Percentiles rank a stretch among this genome's conserved stretches.
Conservation (phyloP, 1,140 invertebrate species). For the Magallana angulata region DNA sequence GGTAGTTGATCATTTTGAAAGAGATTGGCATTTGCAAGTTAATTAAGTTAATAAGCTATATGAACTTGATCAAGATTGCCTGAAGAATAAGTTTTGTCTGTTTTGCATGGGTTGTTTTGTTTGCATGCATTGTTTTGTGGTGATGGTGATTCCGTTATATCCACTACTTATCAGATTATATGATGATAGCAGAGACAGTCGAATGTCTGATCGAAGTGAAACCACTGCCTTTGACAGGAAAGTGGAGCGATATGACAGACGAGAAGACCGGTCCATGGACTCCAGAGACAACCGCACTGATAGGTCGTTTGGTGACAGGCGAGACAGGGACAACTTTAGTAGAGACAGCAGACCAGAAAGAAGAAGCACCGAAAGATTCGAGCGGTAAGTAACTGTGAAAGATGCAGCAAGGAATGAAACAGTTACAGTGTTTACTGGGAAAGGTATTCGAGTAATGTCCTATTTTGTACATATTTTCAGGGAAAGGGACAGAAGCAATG, state of each 20-base stretch:
- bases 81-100: no score
- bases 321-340: constrained; percentile 44
- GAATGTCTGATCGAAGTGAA: constrained; percentile 19
- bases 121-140: constrained; percentile 25
- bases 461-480: background rate
- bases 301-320: constrained; percentile 44
- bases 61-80: background rate
- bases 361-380: constrained; percentile 55
- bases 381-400: constrained; percentile 36
- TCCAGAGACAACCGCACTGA: constrained; percentile 35
- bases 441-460: no score
- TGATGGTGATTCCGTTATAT: constrained; percentile 17
- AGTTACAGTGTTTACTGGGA: no score
- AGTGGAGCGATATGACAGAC: constrained; percentile 63
- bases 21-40: background rate
- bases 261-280: constrained; percentile 47
- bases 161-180: constrained; percentile 38
- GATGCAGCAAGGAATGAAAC: background rate
- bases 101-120: background rate
- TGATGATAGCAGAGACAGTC: constrained; percentile 43
- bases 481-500: constrained; percentile 37
- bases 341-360: constrained; percentile 42
- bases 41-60: background rate
- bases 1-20: background rate
- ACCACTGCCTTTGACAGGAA: constrained; percentile 55